Evolutionary conservation across 92 coral and sea anemone genomes (phyloP).

Genomic region (Anthopleura xanthogrammica): DNA sequence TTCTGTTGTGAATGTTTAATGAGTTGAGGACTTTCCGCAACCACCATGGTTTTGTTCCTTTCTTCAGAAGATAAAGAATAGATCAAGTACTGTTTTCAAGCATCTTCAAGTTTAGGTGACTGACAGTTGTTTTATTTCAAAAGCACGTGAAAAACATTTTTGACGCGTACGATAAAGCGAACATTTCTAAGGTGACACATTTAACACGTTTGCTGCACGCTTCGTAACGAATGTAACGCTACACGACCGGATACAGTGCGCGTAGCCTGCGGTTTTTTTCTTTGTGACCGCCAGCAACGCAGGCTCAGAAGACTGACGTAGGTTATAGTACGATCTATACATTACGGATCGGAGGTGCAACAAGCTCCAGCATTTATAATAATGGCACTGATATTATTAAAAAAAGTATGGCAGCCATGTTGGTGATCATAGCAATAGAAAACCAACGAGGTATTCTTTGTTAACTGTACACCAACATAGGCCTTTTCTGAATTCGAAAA

Average conservation of each 20-base stretch:
- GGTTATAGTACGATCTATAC: no score
- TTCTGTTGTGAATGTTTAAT: not conserved
- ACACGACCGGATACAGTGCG: not conserved
- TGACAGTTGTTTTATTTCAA: not conserved
- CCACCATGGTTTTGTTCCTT: not conserved
- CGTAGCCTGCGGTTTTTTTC: not conserved
- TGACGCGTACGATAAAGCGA: no score
- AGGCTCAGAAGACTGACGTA: no score
- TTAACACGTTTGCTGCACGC: not conserved
- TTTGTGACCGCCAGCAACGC: no score
- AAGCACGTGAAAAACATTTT: not conserved
- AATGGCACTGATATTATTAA: no score
- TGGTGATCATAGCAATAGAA: no score
- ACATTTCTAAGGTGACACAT: not conserved
- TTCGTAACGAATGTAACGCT: not conserved
- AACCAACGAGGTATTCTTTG: no score
- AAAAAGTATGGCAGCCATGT: no score
- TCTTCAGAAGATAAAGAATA: not conserved
- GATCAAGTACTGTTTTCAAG: not conserved
- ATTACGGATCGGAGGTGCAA: no score
- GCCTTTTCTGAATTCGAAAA: no score
- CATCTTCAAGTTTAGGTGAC: not conserved
- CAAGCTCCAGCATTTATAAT: no score
- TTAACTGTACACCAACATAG: no score
- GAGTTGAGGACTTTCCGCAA: not conserved